Percentiles rank a stretch among this genome's conserved stretches.
Conservation (phyloP, 2,113 vertebrate species). For the Lagopus leucura region DNA sequence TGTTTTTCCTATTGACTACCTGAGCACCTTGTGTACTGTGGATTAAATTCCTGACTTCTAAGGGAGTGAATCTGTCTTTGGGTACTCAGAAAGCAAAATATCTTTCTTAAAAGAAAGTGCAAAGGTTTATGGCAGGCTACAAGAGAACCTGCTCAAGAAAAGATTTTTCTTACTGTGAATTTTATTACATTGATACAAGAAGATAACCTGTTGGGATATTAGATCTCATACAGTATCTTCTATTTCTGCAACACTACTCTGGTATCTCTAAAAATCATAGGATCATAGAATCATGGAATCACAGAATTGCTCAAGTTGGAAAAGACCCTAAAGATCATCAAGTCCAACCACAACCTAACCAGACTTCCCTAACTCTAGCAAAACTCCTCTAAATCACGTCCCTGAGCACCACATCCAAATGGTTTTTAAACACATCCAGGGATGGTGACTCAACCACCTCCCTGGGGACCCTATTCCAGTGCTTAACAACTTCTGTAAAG, state of each 20-base stretch:
- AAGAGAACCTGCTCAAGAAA: neutral
- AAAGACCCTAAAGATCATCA: too few relatives aligned
- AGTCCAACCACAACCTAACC: too few relatives aligned
- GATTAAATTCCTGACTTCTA: neutral
- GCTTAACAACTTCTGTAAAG: too few relatives aligned
- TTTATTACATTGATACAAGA: neutral
- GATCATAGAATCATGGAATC: too few relatives aligned
- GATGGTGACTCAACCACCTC: too few relatives aligned
- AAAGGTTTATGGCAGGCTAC: neutral
- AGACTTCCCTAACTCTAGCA: too few relatives aligned
- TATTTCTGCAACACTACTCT: neutral
- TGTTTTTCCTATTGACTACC: neutral
- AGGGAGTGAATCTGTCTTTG: neutral
- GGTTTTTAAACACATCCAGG: too few relatives aligned
- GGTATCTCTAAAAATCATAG: neutral
- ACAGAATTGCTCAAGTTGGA: too few relatives aligned
- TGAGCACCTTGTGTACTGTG: rapidly evolving
- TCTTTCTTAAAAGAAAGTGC: neutral
- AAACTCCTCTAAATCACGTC: too few relatives aligned
- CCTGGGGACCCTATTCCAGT: too few relatives aligned
- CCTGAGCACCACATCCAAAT: too few relatives aligned
- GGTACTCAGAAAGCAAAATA: neutral
- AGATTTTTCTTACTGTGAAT: neutral
- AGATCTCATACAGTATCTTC: neutral
- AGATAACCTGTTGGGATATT: neutral